These are phyloP conservation scores for Microtus pennsylvanicus DNA, from an alignment of 2,113 vertebrate genomes.

Conservation along the genomic window DNA sequence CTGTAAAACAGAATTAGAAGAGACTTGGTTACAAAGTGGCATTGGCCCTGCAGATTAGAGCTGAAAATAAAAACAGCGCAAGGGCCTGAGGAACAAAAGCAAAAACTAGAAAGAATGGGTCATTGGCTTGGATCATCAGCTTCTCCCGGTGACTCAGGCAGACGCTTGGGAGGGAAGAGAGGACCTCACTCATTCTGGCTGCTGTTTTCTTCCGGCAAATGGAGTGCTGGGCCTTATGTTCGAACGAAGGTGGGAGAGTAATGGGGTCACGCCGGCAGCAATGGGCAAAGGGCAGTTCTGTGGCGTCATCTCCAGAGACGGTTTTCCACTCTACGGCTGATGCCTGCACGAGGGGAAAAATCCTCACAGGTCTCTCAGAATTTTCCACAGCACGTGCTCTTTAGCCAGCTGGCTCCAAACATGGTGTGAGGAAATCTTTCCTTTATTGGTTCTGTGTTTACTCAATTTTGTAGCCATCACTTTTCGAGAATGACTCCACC, in stretches of 20 bases:
- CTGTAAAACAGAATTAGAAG: neutral
- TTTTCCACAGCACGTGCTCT: conserved; percentile 66
- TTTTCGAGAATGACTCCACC: conserved; percentile 76
- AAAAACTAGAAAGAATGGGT: conserved; percentile 28
- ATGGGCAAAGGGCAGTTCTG: neutral
- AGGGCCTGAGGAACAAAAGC: neutral
- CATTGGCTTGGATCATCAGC: neutral
- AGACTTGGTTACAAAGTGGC: neutral
- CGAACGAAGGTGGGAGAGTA: neutral
- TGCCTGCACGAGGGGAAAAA: neutral
- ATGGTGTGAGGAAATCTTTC: conserved; percentile 72
- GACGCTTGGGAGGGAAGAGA: neutral
- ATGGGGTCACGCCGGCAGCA: neutral
- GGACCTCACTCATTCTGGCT: neutral
- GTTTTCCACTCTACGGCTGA: neutral
- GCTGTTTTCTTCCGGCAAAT: conserved; percentile 12
- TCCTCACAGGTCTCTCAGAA: conserved; percentile 47
- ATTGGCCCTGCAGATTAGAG: neutral
- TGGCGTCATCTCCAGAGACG: neutral
- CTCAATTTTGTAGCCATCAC: conserved; percentile 75
- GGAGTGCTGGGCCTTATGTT: neutral
- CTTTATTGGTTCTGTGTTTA: conserved; percentile 75
- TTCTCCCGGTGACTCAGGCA: neutral
- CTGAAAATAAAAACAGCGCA: neutral
- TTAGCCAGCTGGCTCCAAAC: conserved; percentile 39